Evolutionary conservation across 2,113 vertebrate species (phyloP), one percentile per base, ranked within the genome.

Genomic region (Myiagra hebetior): DNA sequence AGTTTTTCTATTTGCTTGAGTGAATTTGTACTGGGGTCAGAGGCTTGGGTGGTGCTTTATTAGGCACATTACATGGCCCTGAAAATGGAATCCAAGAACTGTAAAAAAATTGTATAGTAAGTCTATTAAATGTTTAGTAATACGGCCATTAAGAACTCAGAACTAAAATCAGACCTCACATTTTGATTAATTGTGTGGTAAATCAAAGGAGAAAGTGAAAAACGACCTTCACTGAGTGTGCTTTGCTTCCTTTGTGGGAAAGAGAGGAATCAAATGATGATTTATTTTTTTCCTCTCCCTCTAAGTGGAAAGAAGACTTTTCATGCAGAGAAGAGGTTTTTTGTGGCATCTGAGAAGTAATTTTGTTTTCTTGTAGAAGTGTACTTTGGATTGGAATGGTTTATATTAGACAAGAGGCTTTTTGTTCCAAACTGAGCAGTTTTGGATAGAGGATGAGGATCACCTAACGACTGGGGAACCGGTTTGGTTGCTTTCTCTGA

Each of bases 131-230:
- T 44, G 11, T 69, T 88, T 44, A 83, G 19, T 81, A 74, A 87
- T 68, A 55, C 0, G 28, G 26, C 41, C 33, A 33, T 76, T 91
- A 91, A 78, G 27, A 93, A 46, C 12, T 23, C 14, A 76, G 75
- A 85, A 73, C 39, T 76, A 63, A 89, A 89, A 83, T 55, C 52
- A 78, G 83, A 75, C 57, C 11, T 94, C n/a, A 28, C 41, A 31
- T 69, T 91, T 86, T 86, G 87, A 89, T 90, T 85, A 91, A 86
- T 70, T 92, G n/a, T 88, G 57, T 73, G 57, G 31, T 56, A 52
- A 76, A 77, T 94, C 47, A 80, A 74, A 73, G 46, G 55, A 88
- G 65, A 91, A 87, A 30, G 39, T 93, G 75, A 92, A 92, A 92
- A 91, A 92, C 24, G 30, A 88, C 67, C 72, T 95, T 76, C 53